These are phyloP conservation scores for Keiferia lycopersicella DNA, from an alignment of 2,888 invertebrate genomes.

Conservation along the genomic window DNA sequence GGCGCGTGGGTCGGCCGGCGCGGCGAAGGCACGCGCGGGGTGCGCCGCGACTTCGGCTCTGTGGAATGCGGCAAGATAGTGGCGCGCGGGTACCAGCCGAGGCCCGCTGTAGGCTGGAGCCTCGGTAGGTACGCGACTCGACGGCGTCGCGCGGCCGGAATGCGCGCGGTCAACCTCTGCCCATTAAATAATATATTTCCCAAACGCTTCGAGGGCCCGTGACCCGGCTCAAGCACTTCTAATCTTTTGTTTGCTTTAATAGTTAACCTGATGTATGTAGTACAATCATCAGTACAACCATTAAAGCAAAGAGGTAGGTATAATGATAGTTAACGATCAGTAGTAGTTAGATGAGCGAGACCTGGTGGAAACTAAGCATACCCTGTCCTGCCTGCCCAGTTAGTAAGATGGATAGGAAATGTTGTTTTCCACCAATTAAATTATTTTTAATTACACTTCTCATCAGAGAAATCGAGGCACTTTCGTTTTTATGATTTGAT, in stretches of 20 bases:
- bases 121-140: slow-evolving; percentile 51
- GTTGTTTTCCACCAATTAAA: no score
- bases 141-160: slow-evolving; percentile 50
- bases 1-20: slow-evolving; percentile 86
- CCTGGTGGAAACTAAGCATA: no score
- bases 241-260: slow-evolving; percentile 44
- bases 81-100: slow-evolving; percentile 66
- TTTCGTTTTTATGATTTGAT: no score
- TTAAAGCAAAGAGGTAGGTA: not conserved
- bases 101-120: slow-evolving; percentile 59
- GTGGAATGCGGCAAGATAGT: slow-evolving; percentile 72
- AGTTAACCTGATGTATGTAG: slow-evolving; percentile 33
- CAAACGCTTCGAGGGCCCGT: slow-evolving; percentile 42
- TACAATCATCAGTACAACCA: slow-evolving; percentile 14
- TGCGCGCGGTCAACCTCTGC: slow-evolving; percentile 60
- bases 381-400: no score
- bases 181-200: slow-evolving; percentile 59
- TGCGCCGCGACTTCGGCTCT: slow-evolving; percentile 76
- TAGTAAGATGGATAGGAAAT: no score
- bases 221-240: slow-evolving; percentile 37
- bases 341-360: not conserved
- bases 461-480: no score
- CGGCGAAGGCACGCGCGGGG: slow-evolving; percentile 81
- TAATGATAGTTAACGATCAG: not conserved
- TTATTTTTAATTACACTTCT: no score